Conservation (phyloP, 2,113 vertebrate species). For the Cnemophilus loriae region DNA sequence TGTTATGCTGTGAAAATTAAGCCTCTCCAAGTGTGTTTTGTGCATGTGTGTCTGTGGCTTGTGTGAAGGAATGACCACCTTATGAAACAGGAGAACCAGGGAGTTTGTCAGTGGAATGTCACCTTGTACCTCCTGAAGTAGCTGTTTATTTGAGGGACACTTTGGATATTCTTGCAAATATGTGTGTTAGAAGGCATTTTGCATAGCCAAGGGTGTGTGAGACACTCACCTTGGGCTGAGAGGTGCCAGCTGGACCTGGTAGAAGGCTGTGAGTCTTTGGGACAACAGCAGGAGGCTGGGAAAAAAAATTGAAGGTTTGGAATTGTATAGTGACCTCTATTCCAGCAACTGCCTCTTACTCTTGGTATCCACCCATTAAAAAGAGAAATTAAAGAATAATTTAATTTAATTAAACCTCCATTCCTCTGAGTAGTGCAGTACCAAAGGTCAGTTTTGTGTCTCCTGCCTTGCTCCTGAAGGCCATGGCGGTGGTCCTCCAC, state of each 20-base stretch:
- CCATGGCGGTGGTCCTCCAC: accelerated
- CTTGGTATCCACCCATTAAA: background rate
- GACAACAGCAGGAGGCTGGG: background rate
- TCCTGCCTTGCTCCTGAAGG: background rate
- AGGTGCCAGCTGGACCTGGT: background rate
- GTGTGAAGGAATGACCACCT: background rate
- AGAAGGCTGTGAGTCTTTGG: background rate
- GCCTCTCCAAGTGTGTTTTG: background rate
- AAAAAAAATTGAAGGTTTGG: background rate
- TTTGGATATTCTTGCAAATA: background rate
- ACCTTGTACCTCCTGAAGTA: background rate
- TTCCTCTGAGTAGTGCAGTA: background rate
- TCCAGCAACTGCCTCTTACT: background rate
- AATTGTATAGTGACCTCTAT: background rate
- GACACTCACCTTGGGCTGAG: background rate
- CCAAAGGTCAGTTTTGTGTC: background rate
- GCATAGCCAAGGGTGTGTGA: background rate
- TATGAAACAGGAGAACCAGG: background rate
- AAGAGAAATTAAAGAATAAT: background rate
- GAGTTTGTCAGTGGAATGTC: background rate
- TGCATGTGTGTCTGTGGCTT: background rate
- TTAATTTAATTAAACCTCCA: background rate
- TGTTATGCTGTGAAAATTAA: background rate
- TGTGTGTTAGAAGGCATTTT: background rate
- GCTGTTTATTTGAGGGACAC: background rate